Evolutionary conservation across 2,797 vertebrate species (phyloP).

Genomic region (Macropodus opercularis): DNA sequence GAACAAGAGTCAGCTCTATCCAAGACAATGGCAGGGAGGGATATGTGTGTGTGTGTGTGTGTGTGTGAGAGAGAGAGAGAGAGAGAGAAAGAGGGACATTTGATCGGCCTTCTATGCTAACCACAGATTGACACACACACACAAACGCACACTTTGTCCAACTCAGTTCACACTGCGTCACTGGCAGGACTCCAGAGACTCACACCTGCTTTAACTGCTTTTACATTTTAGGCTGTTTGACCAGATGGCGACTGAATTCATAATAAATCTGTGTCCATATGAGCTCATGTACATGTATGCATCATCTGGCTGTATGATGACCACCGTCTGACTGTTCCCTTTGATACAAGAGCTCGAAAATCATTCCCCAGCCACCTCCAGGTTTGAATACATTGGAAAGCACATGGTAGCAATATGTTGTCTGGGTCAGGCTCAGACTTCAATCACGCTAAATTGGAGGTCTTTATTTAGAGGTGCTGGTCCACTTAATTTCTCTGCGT

Average conservation of each 20-base stretch:
- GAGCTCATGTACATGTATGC: constrained; percentile 34
- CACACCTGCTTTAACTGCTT: constrained; percentile 75
- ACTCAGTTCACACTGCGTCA: constrained; percentile 59
- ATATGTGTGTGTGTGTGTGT: constrained; percentile 24
- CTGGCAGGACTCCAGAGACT: constrained; percentile 62
- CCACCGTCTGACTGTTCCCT: constrained; percentile 51
- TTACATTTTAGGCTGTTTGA: constrained; percentile 41
- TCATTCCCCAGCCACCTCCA: constrained; percentile 57
- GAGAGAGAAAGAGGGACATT: no score
- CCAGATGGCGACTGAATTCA: constrained; percentile 56
- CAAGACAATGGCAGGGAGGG: constrained; percentile 57
- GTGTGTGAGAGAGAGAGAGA: constrained; percentile 9
- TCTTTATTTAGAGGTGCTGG: constrained; percentile 68
- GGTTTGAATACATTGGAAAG: constrained; percentile 67
- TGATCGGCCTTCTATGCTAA: constrained; percentile 65
- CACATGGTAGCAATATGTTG: constrained; percentile 83
- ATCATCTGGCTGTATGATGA: constrained; percentile 40
- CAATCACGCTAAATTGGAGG: constrained; percentile 73
- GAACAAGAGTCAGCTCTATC: constrained; percentile 56
- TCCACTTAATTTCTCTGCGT: constrained; percentile 66
- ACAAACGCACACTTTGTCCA: constrained; percentile 34
- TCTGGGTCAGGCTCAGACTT: constrained; percentile 63
- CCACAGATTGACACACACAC: constrained; percentile 44
- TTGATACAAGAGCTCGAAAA: constrained; percentile 73
- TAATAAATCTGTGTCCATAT: constrained; percentile 42